phyloP scores from a whole-genome alignment of 2,888 invertebrate genomes.

The Palloptera scutellata region DNA sequence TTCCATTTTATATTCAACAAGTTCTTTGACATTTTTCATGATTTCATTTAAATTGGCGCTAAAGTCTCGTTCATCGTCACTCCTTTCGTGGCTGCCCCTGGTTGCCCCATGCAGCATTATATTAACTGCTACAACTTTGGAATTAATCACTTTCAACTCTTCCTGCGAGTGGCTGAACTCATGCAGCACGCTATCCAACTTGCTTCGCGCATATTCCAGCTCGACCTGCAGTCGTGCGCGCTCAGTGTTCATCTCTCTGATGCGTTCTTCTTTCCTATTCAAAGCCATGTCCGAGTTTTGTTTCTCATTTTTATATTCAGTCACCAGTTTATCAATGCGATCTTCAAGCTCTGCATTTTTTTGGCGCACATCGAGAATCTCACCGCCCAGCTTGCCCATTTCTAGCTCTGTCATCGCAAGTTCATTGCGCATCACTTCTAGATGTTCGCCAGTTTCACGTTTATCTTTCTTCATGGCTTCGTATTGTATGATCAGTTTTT shows the following conservation, averaged over 20 bases:
- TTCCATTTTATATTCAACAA: constrained; percentile 15
- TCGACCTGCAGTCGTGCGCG: constrained; percentile 2
- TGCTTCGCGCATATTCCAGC: neutral
- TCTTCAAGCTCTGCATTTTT: constrained; percentile 38
- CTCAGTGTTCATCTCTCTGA: constrained; percentile 22
- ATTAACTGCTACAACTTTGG: constrained; percentile 8
- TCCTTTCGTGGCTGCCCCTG: neutral
- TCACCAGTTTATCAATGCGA: constrained; percentile 33
- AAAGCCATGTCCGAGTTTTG: constrained; percentile 26
- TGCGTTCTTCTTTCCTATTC: constrained; percentile 22
- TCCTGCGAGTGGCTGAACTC: constrained; percentile 14
- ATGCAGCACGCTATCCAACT: neutral
- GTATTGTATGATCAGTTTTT: constrained; percentile 38
- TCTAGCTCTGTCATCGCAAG: constrained; percentile 40
- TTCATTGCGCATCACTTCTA: constrained; percentile 36
- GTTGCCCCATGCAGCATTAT: neutral
- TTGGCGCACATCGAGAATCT: constrained; percentile 33
- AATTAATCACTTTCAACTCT: constrained; percentile 19
- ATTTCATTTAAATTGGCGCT: constrained; percentile 10
- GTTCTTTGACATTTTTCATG: constrained; percentile 20
- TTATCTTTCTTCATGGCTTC: constrained; percentile 36
- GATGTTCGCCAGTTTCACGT: constrained; percentile 34
- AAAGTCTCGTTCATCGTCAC: neutral
- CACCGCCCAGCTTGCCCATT: constrained; percentile 32
- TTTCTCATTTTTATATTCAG: constrained; percentile 33